Conservation (phyloP, 2,113 vertebrate genomes). For the Fulmarus glacialis region DNA sequence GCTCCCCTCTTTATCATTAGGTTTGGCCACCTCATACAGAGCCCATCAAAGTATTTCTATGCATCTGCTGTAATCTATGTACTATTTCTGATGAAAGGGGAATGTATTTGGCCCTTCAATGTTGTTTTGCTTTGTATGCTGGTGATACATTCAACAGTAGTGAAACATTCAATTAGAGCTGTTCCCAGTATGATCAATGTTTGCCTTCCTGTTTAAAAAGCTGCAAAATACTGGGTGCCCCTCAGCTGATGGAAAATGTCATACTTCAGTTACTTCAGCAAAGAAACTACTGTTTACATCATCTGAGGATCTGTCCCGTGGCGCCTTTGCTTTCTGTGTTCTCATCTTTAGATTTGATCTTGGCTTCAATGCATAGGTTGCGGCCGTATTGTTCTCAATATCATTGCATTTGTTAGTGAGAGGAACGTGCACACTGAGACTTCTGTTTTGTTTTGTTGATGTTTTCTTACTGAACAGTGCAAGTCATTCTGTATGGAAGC, state of each 20-base stretch:
- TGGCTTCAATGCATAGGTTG: not conserved
- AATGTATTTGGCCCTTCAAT: not conserved
- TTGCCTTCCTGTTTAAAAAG: not conserved
- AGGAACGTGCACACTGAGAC: not conserved
- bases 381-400: not conserved
- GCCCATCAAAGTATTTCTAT: not conserved
- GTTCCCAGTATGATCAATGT: not conserved
- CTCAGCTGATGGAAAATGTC: not conserved
- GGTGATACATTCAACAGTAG: not conserved
- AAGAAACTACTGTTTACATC: not conserved
- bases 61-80: not conserved
- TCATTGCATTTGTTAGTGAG: not conserved
- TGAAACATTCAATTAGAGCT: not conserved
- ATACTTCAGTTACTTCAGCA: not conserved
- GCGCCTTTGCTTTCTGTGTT: not conserved
- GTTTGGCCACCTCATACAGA: not conserved
- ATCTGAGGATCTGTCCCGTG: not conserved
- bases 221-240: not conserved
- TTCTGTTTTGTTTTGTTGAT: not conserved
- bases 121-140: not conserved
- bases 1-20: not conserved
- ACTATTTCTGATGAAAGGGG: not conserved
- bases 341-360: not conserved
- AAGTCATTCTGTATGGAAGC: not conserved
- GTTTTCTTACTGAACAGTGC: not conserved